A percentile compares a stretch with the other conserved stretches of the same genome.
Conservation (phyloP, 2,113 vertebrate genomes). For the Psammodynastes pulverulentus region DNA sequence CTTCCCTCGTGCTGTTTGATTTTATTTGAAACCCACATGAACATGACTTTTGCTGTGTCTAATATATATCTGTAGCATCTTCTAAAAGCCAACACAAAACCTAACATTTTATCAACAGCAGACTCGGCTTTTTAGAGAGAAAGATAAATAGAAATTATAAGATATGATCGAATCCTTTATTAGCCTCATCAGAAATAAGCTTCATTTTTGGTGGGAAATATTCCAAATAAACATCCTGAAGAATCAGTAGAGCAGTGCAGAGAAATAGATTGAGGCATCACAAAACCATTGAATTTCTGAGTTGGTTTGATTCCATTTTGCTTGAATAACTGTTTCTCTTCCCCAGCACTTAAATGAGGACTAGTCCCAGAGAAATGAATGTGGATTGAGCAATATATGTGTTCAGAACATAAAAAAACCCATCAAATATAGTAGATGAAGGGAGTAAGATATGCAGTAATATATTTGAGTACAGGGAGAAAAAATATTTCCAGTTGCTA, state of each 20-base stretch:
- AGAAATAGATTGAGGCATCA: neutral
- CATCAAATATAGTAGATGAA: neutral
- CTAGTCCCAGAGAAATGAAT: neutral
- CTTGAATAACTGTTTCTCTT: neutral
- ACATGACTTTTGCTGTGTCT: neutral
- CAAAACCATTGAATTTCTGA: neutral
- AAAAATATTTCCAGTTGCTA: neutral
- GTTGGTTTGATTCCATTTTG: neutral
- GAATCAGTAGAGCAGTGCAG: neutral
- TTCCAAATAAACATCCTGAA: neutral
- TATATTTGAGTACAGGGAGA: neutral
- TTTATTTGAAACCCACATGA: neutral
- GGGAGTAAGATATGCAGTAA: neutral
- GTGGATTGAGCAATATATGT: neutral
- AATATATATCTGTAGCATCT: neutral
- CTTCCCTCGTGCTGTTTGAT: neutral
- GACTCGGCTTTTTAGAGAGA: neutral
- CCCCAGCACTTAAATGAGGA: neutral
- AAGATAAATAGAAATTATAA: neutral
- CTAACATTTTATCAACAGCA: neutral
- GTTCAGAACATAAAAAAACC: neutral
- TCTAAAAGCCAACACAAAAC: neutral
- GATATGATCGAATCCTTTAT: neutral
- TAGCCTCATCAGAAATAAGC: neutral
- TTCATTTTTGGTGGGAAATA: neutral